A percentile compares a stretch with the other conserved stretches of the same genome.
These are phyloP conservation scores for Gouania willdenowi DNA, from an alignment of 2,797 vertebrate genomes.

Conservation along the genomic window DNA sequence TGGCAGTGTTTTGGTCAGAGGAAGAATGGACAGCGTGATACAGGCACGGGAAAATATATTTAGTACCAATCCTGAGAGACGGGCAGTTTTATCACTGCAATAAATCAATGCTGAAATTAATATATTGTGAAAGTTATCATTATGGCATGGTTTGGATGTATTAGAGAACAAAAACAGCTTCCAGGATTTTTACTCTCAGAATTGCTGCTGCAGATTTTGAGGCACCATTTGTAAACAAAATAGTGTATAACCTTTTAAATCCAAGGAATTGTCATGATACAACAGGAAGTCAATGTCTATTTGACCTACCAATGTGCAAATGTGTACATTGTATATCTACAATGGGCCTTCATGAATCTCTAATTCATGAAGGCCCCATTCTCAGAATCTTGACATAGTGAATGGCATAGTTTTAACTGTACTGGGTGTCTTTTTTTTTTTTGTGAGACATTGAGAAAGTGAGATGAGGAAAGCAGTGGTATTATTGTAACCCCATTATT, in stretches of 20 bases:
- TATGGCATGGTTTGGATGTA: background rate
- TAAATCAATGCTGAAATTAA: conserved; percentile 46
- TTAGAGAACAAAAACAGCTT: no score
- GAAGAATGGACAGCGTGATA: conserved; percentile 16
- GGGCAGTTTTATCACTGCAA: conserved; percentile 19
- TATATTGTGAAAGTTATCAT: conserved; percentile 17
- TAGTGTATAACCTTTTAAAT: no score
- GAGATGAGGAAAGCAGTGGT: conserved; percentile 8
- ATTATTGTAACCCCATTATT: background rate
- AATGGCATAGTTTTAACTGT: conserved; percentile 28
- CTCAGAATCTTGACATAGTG: no score
- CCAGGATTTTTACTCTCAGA: no score
- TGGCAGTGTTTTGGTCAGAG: conserved; percentile 43
- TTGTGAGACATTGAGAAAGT: conserved; percentile 2
- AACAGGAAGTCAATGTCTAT: no score
- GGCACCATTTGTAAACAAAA: no score
- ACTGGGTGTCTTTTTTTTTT: conserved; percentile 17
- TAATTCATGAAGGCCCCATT: no score
- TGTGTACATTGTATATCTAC: no score
- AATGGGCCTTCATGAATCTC: no score
- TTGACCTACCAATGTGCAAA: no score
- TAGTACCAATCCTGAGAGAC: conserved; percentile 24
- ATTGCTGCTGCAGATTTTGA: no score
- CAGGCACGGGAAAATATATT: conserved; percentile 18
- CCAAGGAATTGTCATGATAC: no score